Evolutionary conservation across 2,888 invertebrate species (phyloP).

Genomic region (Aspidiotus destructor): DNA sequence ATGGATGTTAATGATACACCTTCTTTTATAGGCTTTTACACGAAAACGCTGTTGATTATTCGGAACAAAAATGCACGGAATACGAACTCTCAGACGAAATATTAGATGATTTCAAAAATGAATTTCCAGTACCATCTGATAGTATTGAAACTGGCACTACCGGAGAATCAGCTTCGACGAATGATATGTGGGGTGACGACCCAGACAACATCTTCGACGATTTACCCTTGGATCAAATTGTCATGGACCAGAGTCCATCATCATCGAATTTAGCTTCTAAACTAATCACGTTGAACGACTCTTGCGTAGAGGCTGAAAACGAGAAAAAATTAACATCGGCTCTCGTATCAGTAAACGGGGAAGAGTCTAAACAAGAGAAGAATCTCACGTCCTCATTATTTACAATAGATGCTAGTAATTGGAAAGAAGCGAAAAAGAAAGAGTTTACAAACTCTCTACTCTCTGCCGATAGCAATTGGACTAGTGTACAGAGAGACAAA

Average conservation of each 20-base stretch:
- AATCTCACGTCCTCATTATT: not conserved
- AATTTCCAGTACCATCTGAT: not conserved
- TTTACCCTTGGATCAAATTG: not conserved
- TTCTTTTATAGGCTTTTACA: not conserved
- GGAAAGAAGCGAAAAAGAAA: not conserved
- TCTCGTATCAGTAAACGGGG: not conserved
- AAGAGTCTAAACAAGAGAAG: not conserved
- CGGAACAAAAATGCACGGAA: not conserved
- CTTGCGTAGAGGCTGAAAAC: not conserved
- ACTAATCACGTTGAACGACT: not conserved
- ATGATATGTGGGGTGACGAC: not conserved
- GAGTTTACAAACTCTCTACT: no score
- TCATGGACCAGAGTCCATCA: not conserved
- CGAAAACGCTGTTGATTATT: not conserved
- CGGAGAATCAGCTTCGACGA: not conserved
- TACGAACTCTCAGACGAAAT: not conserved
- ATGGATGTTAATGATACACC: not conserved
- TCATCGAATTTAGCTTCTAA: not conserved
- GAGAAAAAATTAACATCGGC: not conserved
- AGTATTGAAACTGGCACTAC: not conserved
- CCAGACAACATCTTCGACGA: not conserved
- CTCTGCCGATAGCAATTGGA: not conserved
- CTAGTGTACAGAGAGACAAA: not conserved
- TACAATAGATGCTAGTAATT: not conserved
- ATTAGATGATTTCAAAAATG: conserved; percentile 11